Percentiles rank a stretch among this genome's conserved stretches.
Conservation (phyloP, 2,113 vertebrate genomes). For the Malaclemys terrapin region DNA sequence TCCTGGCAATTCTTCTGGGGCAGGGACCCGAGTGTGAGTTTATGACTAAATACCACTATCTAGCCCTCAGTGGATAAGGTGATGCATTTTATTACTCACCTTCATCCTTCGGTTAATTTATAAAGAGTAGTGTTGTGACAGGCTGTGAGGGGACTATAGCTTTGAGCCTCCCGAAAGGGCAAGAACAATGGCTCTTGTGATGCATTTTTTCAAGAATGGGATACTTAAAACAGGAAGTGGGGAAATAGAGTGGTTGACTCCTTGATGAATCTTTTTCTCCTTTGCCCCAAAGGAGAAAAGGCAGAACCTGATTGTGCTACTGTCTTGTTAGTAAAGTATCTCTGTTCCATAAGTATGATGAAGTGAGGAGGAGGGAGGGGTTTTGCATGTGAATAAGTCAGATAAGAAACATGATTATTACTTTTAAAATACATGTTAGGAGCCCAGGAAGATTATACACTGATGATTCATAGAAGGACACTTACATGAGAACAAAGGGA, state of each 20-base stretch:
- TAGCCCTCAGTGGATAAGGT: neutral
- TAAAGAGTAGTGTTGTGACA: neutral
- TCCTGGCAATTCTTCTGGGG: neutral
- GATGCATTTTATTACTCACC: neutral
- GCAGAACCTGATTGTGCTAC: neutral
- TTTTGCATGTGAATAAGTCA: conserved; percentile 13
- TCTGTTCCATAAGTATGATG: neutral
- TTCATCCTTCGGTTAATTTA: neutral
- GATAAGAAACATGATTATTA: neutral
- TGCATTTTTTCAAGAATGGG: neutral
- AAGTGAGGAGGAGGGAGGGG: neutral
- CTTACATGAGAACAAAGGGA: neutral
- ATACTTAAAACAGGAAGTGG: neutral
- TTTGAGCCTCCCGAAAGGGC: neutral
- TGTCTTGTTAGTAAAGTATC: neutral
- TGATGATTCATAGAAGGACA: neutral
- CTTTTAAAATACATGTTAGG: neutral
- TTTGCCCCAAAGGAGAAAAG: neutral
- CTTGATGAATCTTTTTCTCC: neutral
- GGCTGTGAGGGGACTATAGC: neutral
- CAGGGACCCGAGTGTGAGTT: neutral
- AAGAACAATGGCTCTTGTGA: neutral
- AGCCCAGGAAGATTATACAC: neutral
- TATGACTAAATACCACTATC: neutral
- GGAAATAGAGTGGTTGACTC: neutral